A percentile compares a stretch with the other conserved stretches of the same genome.
phyloP scores from a whole-genome alignment of 1,140 invertebrate species.

The Leptopilina clavipes region DNA sequence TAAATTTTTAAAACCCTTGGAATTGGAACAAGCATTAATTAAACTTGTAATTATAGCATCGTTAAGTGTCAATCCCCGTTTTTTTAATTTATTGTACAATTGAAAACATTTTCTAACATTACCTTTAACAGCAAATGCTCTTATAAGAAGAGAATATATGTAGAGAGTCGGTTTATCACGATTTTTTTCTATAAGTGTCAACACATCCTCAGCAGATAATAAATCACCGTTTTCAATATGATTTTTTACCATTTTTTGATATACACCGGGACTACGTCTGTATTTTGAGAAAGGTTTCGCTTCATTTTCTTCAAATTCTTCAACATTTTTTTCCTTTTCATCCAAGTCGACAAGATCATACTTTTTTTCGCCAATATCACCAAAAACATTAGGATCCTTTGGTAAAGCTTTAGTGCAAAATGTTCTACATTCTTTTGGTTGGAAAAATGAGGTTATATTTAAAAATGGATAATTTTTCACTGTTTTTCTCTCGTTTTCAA shows the following conservation, averaged over 20 bases:
- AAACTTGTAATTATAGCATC: constrained; percentile 86
- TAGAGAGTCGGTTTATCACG: constrained; percentile 84
- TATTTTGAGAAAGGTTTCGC: constrained; percentile 45
- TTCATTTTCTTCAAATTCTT: constrained; percentile 62
- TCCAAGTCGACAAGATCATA: constrained; percentile 62
- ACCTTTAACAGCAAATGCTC: constrained; percentile 85
- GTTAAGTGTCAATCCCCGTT: constrained; percentile 80
- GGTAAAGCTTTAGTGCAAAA: constrained; percentile 30
- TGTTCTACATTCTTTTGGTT: not conserved
- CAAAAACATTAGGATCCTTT: constrained; percentile 64
- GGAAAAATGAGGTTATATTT: constrained; percentile 19
- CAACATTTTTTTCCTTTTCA: constrained; percentile 60
- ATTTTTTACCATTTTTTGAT: constrained; percentile 82
- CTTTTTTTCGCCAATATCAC: constrained; percentile 57
- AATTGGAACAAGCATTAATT: constrained; percentile 91
- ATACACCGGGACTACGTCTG: constrained; percentile 77
- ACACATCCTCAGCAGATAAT: constrained; percentile 83
- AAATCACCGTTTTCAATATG: constrained; percentile 78
- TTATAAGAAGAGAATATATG: constrained; percentile 88
- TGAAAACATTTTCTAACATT: constrained; percentile 90
- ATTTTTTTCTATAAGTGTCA: constrained; percentile 87
- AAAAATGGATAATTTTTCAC: not conserved
- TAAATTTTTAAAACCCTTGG: constrained; percentile 80
- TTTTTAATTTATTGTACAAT: constrained; percentile 88
- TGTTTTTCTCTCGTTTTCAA: not conserved